phyloP scores from a whole-genome alignment of 2,113 vertebrate species.

The Sinocyclocheilus grahami region DNA sequence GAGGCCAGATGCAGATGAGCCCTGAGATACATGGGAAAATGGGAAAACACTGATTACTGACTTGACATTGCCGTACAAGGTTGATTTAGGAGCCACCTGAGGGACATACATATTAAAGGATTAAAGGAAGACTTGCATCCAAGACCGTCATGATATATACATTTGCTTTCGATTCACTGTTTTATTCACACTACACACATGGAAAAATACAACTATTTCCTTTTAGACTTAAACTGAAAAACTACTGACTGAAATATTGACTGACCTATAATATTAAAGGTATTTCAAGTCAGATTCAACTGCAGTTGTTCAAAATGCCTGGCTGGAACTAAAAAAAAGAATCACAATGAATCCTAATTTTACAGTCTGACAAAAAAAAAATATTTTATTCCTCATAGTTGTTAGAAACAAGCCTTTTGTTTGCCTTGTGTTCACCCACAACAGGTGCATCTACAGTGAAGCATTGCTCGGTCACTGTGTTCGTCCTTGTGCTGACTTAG shows the following conservation, averaged over 20 bases:
- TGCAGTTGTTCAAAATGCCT: no score
- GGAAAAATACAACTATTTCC: not conserved
- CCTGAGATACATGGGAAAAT: conserved; percentile 7
- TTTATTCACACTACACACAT: not conserved
- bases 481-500: conserved; percentile 20
- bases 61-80: not conserved
- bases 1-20: conserved; percentile 4
- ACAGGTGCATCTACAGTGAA: conserved; percentile 13
- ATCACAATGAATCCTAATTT: not conserved
- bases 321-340: not conserved
- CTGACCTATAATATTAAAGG: no score
- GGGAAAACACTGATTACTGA: conserved; percentile 1
- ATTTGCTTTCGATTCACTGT: no score
- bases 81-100: not conserved
- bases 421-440: not conserved
- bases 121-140: not conserved
- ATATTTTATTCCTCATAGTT: not conserved
- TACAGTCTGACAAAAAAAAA: not conserved
- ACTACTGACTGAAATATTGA: not conserved
- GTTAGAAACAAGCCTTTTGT: not conserved
- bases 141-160: not conserved
- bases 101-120: not conserved
- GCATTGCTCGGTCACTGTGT: not conserved
- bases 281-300: no score
- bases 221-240: no score